phyloP scores from a whole-genome alignment of 2,113 vertebrate genomes.

The Chunga burmeisteri region DNA sequence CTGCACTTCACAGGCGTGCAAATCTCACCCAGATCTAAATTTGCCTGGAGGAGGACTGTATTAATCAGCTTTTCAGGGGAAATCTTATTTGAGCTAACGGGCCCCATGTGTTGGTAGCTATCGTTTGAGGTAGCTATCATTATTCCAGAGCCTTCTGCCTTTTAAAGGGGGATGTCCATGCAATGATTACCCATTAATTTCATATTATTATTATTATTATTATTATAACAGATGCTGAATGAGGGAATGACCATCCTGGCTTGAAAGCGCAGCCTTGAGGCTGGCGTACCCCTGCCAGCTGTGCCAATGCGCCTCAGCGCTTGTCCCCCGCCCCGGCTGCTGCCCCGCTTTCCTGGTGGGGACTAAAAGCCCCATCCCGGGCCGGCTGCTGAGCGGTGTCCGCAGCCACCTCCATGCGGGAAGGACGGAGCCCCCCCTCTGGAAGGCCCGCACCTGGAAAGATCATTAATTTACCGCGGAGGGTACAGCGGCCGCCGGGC shows the following conservation, averaged over 20 bases:
- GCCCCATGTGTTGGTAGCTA: neutral
- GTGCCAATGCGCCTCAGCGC: accelerated
- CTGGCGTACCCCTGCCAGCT: accelerated
- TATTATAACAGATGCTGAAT: too few species aligned
- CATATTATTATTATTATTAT: too few species aligned
- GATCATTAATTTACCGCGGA: neutral
- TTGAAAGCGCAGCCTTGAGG: neutral
- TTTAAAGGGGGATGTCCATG: neutral
- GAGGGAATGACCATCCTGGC: neutral
- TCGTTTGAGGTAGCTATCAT: neutral
- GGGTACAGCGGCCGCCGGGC: neutral
- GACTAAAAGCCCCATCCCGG: neutral
- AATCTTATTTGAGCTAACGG: neutral
- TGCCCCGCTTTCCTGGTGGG: neutral
- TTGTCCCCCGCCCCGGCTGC: neutral
- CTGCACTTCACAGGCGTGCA: accelerated
- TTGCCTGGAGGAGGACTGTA: neutral
- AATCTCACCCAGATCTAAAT: neutral
- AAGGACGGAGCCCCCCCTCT: too few species aligned
- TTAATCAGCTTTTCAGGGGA: neutral
- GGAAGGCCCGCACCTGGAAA: too few species aligned
- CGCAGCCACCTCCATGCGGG: neutral
- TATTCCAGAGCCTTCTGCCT: neutral
- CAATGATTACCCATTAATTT: neutral
- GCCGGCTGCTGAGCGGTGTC: neutral